phyloP scores from a whole-genome alignment of 2,797 vertebrate genomes.

The Aselliscus stoliczkanus region DNA sequence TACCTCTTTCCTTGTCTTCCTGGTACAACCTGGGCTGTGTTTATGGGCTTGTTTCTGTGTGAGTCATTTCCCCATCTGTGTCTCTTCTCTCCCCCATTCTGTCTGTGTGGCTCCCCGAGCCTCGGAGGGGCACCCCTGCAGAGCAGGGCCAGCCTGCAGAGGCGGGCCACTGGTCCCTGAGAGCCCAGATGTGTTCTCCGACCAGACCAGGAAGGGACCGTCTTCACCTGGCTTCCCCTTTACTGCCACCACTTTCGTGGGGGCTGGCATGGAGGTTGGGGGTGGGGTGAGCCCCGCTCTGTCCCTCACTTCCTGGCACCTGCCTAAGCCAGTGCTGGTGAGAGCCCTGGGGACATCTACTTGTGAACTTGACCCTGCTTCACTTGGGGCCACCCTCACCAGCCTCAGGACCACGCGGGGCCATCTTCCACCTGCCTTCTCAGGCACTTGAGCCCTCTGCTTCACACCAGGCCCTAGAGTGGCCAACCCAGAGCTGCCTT shows the following conservation, averaged over 20 bases:
- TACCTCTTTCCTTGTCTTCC: background rate
- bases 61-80: background rate
- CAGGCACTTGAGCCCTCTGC: background rate
- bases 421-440: background rate
- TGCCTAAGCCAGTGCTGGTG: background rate
- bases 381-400: background rate
- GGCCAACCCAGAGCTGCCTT: background rate
- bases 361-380: background rate
- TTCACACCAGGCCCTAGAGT: accelerated
- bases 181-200: background rate
- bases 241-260: background rate
- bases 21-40: background rate
- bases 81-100: background rate
- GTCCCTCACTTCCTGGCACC: background rate
- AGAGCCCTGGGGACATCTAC: background rate
- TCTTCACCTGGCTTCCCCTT: background rate
- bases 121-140: background rate
- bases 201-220: background rate
- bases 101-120: accelerated
- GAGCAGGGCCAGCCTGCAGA: background rate
- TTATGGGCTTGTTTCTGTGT: background rate
- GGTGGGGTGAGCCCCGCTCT: background rate
- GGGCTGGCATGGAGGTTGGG: background rate
- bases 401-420: background rate
- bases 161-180: background rate